phyloP scores from a whole-genome alignment of 2,113 vertebrate genomes.

The Rynchops niger region DNA sequence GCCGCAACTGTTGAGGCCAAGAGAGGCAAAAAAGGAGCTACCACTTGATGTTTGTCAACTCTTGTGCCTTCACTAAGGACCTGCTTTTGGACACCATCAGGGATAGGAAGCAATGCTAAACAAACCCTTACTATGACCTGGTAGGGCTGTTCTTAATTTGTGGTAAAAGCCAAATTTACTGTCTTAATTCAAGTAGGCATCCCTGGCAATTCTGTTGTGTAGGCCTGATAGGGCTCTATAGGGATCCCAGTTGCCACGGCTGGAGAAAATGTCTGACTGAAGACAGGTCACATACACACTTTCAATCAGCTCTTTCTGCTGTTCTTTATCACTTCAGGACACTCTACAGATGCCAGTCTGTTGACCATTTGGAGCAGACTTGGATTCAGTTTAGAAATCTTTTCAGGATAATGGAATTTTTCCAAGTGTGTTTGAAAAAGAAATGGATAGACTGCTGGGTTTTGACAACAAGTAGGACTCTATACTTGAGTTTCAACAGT shows the following conservation, averaged over 20 bases:
- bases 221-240: not conserved
- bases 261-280: not conserved
- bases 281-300: accelerated
- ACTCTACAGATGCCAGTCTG: not conserved
- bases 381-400: not conserved
- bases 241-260: accelerated
- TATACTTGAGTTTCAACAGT: not conserved
- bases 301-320: not conserved
- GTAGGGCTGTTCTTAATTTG: not conserved
- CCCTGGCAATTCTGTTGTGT: not conserved
- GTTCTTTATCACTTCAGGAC: not conserved
- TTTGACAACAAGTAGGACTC: not conserved
- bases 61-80: not conserved
- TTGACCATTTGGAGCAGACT: not conserved
- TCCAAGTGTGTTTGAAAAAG: not conserved
- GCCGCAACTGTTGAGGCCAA: not conserved
- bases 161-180: not conserved
- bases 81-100: not conserved
- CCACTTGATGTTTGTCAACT: not conserved
- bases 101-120: not conserved
- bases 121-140: not conserved
- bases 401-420: not conserved
- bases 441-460: not conserved
- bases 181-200: not conserved
- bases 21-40: not conserved